These are phyloP conservation scores for Perodicticus potto DNA, from an alignment of 2,797 vertebrate species.

Conservation along the genomic window DNA sequence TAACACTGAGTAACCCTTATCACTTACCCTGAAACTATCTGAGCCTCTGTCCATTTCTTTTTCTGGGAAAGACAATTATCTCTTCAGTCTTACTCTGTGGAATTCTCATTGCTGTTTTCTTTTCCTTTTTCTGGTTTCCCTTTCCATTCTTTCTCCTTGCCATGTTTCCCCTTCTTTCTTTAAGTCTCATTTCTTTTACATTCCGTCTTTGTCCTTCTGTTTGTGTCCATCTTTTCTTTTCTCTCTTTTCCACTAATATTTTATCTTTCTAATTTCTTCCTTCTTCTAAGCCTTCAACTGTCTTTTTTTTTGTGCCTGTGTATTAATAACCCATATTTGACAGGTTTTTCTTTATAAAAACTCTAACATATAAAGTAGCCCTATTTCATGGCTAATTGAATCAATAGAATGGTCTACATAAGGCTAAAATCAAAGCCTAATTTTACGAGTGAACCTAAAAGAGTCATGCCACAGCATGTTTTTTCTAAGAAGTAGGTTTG, in stretches of 20 bases:
- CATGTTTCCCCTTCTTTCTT: not conserved
- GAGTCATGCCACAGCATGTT: not conserved
- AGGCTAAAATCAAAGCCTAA: not conserved
- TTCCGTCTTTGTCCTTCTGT: not conserved
- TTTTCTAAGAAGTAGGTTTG: not conserved
- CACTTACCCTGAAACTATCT: not conserved
- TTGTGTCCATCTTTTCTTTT: not conserved
- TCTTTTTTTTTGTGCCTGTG: not conserved
- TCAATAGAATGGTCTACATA: not conserved
- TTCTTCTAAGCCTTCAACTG: not conserved
- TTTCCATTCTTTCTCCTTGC: not conserved
- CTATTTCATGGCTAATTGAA: not conserved
- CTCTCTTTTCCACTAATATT: not conserved
- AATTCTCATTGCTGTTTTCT: not conserved
- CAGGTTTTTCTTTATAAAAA: constrained; percentile 4
- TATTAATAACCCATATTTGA: not conserved
- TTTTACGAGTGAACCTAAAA: not conserved
- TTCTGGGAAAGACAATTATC: not conserved
- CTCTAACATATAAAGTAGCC: not conserved
- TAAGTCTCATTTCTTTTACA: not conserved
- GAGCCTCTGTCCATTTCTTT: not conserved
- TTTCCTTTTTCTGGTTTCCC: accelerated
- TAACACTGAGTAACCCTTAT: no score
- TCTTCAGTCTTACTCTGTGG: not conserved
- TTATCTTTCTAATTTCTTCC: not conserved